Conservation (phyloP, 2,888 invertebrate genomes). For the Mechanitis messenoides region DNA sequence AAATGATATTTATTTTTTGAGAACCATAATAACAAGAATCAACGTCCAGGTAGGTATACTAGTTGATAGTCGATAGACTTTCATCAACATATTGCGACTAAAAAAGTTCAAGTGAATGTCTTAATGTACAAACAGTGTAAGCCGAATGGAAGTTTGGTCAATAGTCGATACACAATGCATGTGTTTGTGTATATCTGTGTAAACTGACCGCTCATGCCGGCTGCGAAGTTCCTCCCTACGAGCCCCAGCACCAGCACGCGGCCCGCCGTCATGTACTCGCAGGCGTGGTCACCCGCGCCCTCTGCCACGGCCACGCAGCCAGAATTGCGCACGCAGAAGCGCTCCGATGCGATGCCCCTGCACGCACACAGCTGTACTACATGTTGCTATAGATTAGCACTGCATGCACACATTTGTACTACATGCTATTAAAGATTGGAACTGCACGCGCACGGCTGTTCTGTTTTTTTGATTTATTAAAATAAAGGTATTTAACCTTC, state of each 20-base stretch:
- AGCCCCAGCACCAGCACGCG: conserved; percentile 92
- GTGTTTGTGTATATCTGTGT: neutral
- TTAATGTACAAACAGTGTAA: neutral
- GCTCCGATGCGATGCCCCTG: conserved; percentile 96
- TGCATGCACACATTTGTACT: too few relatives aligned
- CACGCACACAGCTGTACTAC: neutral
- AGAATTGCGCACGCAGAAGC: conserved; percentile 98
- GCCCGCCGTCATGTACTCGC: conserved; percentile 99
- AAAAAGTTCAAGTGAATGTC: too few relatives aligned
- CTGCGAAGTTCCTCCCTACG: conserved; percentile 98
- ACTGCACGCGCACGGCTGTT: too few relatives aligned
- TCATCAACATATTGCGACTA: too few relatives aligned
- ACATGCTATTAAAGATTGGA: too few relatives aligned
- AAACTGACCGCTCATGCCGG: conserved; percentile 93
- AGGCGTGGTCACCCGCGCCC: conserved; percentile 99
- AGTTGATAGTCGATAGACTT: too few relatives aligned
- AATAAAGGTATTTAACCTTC: too few relatives aligned
- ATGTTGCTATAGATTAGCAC: too few relatives aligned
- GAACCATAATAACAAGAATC: too few relatives aligned
- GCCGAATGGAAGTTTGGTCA: neutral
- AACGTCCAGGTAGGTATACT: too few relatives aligned
- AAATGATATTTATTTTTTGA: too few relatives aligned
- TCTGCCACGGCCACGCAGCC: conserved; percentile 97
- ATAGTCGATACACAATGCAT: neutral
- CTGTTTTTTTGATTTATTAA: too few relatives aligned